Base-by-base conservation (phyloP, 2,888 invertebrate species). In the Noctuana brunneofusca region DNA sequence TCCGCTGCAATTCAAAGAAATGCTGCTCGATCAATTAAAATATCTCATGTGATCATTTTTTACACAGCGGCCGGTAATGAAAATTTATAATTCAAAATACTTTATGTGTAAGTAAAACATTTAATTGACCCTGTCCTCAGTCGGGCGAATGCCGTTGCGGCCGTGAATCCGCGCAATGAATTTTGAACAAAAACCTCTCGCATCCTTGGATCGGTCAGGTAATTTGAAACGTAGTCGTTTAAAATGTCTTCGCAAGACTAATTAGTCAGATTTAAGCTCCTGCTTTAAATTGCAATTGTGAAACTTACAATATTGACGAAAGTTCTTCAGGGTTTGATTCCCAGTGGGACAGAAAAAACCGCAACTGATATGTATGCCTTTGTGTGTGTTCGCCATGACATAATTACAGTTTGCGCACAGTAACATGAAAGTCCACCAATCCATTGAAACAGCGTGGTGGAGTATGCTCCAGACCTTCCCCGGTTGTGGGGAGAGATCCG, bases 131-230 rank as follows among this genome's bases (percentile, higher is more conserved):
- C 57, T 63, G 55, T 35, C 66, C 56, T 53, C 62, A 30, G 55
- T 59, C 53, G 64, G 59, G 56, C 60, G 65, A 64, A 63, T 64
- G 64, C 65, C 65, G 64, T 59, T 52, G 60, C 59, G 60, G 59
- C 62, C 68, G 66, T 67, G 70, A 65, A 65, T 58, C 64, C 59
- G 50, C 38, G 65, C 66, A 55, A 65, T 69, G 65, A 69, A 69
- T 69, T 68, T 64, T 56, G 63, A 63, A 65, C 65, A 71, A 71
- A 71, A 71, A 71, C 64, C 58, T 5, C 20, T 60, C 38, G 65
- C 41, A 65, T 66, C 49, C 59, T 43, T 35, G 58, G 58, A 63
- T 49, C 62, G 63, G 66, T 58, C 60, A 46, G 62, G 64, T 66
- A 67, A 68, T 65, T 66, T 65, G 64, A 69, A 66, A 67, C 52